These are phyloP conservation scores for Ctenopoma multispine DNA, from an alignment of 2,797 vertebrate genomes.

Conservation along the genomic window DNA sequence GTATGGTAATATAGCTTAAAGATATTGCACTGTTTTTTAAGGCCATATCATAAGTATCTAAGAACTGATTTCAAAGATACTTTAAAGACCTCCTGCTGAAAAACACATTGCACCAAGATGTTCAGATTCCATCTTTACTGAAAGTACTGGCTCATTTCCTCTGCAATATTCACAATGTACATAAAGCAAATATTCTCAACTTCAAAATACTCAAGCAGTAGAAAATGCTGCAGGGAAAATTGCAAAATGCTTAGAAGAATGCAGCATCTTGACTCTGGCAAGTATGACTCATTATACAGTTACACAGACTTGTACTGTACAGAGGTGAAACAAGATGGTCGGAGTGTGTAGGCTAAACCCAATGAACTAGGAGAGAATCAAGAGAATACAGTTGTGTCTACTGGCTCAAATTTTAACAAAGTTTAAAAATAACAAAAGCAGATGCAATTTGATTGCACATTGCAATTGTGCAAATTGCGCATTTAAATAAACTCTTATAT, in stretches of 20 bases:
- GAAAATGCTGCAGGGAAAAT: conserved; percentile 24
- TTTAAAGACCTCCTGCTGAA: conserved; percentile 19
- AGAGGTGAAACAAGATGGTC: conserved; percentile 4
- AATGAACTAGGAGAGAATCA: neutral
- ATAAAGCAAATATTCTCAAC: conserved; percentile 42
- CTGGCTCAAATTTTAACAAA: too few relatives aligned
- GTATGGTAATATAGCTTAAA: too few relatives aligned
- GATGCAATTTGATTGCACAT: too few relatives aligned
- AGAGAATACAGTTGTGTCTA: too few relatives aligned
- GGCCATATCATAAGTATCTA: too few relatives aligned
- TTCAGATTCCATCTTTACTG: conserved; percentile 34
- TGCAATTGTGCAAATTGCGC: too few relatives aligned
- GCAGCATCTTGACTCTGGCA: conserved; percentile 27
- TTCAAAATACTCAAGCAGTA: conserved; percentile 31
- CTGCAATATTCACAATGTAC: conserved; percentile 48
- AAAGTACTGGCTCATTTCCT: conserved; percentile 7
- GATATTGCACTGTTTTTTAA: too few relatives aligned
- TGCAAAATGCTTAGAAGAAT: conserved; percentile 20
- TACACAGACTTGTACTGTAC: neutral
- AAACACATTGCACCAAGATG: conserved; percentile 6
- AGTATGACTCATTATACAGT: conserved; percentile 33
- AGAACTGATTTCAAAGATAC: conserved; percentile 34
- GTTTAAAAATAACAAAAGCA: too few relatives aligned
- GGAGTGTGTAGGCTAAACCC: neutral
- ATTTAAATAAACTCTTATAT: too few relatives aligned